Base-by-base conservation (phyloP, 2,888 invertebrate species). In the Thera britannica region DNA sequence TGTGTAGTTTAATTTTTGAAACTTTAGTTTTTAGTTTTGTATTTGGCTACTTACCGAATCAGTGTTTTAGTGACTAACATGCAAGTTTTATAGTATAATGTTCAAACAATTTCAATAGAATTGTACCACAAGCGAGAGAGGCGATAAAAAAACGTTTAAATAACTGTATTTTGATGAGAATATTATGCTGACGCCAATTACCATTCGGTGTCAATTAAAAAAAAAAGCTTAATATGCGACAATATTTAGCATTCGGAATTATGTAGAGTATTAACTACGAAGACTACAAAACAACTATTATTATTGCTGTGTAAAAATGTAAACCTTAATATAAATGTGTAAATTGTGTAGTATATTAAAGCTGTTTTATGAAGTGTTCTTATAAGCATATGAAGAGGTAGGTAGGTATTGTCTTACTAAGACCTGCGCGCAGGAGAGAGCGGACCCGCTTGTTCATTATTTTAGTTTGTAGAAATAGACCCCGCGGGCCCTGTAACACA, bases 301-400 rank as follows among this genome's bases (percentile, higher is more conserved):
- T 90, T 88, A 91, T 90, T 87, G 92, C 90, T 91, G 90, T 93
- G 92, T 93, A 93, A 92, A 93, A 92, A 92, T 92, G 92, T 92
- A 92, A 92, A 92, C 92, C 88, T 90, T 7, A 89, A 81, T 87
- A 85, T 90, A 89, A 90, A 88, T 85, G 87, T 92, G 91, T 93
- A 93, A 93, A 93, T 93, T 93, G 88, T 92, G 92, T 93, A 93
- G 93, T 92, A 87, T 92, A 91, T 73, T 23, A 89, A 89, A 87
- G 89, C 91, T 90, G 92, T 92, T 93, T 90, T 89, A 91, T 90
- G 87, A 92, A 93, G 92, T 93, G 93, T 93, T 93, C 93, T 92
- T 92, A 93, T 92, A 92, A 89, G 88, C 87, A 78, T 90, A 89
- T 79, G 88, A 87, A 85, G 86, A 85, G 23, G 83, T 83, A 84